Base-by-base conservation (phyloP, 2,797 vertebrate genomes). In the Silurus lanzhouensis region DNA sequence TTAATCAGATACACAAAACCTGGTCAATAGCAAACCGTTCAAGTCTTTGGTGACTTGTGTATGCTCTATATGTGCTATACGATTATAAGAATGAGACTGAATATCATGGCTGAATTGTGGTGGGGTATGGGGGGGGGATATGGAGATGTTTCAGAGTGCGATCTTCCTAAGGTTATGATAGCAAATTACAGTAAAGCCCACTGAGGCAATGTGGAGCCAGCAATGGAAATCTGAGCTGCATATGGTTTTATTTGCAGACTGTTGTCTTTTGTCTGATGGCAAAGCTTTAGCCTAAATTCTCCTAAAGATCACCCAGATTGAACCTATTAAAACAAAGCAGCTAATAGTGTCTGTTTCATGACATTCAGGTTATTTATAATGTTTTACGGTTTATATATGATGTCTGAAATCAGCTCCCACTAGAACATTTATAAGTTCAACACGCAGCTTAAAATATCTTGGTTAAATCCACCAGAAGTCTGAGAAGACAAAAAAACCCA, bases 361-460 rank as follows among this genome's bases (percentile, higher is more conserved):
- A 80, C 61, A 64, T 80, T 80, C 61, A 0, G 22, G 22, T 27
- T 25, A 25, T 48, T 80, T 80, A 52, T 64, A 66, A 64, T 64
- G 60, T 63, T 64, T 79, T 63, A 63, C 63, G 58, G 77, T 80
- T 63, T 64, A 48, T 8, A 27, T 79, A 25, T 79, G 25, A 25
- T 25, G 38, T 64, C 58, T 64, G 60, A 63, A 12, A 80, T n/a
- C 60, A 17, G 22, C 77, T 64, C 77, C 38, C 38, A 64, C 77
- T 48, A 15, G 38, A 46, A 46, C 77, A 79, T 79, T 80, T 80
- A 66, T 80, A 80, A 80, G 78, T 80, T 80, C 61, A 80, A 80
- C 60, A 64, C 19, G 38, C 44, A 48, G 22, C 60, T 80, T 64
- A 80, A 80, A 80, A 66, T 66, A 66, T 25, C n/a, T 48, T 7